Base-by-base conservation (phyloP, 2,797 vertebrate genomes). In the Thunnus albacares region DNA sequence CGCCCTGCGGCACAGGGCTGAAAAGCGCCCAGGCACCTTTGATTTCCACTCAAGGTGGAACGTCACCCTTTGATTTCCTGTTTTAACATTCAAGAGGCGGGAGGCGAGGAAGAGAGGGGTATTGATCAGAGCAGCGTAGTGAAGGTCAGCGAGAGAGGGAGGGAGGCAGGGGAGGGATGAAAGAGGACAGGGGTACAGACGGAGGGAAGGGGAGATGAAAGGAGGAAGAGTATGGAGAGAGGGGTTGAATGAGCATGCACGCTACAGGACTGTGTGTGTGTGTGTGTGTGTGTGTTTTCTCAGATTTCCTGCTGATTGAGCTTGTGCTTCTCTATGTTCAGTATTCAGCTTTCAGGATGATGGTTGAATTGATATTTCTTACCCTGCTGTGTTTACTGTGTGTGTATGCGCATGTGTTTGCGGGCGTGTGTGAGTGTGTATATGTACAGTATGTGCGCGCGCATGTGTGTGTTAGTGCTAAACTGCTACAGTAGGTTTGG, bases 41-140 rank as follows among this genome's bases (percentile, higher is more conserved):
- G 97, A 98, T 99, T 98, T 97, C 94, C 95, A 97, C 97, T 98
- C 96, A 96, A 97, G 96, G 97, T 97, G 64, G 96, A 97, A 96
- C 96, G 94, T 96, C 96, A 96, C 95, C 92, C 97, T 98, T 98
- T 98, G 97, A 98, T 98, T 98, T 97, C 93, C 97, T 95, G 95
- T 93, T 95, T 95, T 93, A 95, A 95, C 93, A 96, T 96, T 95
- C 94, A 95, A 96, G 95, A 95, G 95, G 93, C 91, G 88, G 95
- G 95, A 95, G 96, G 95, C 95, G 92, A 96, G 95, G 94, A 96
- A 94, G 96, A 94, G 93, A 95, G 92, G 95, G 87, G 87, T 95
- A 97, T 98, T 96, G 96, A 98, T 98, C 95, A 96, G 93, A 91
- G 93, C 93, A 88, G 90, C 92, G 89, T 91, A 95, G 95, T 97